Percentiles rank a stretch among this genome's conserved stretches.
These are phyloP conservation scores for Typhlichthys subterraneus DNA, from an alignment of 2,797 vertebrate genomes.

Conservation along the genomic window DNA sequence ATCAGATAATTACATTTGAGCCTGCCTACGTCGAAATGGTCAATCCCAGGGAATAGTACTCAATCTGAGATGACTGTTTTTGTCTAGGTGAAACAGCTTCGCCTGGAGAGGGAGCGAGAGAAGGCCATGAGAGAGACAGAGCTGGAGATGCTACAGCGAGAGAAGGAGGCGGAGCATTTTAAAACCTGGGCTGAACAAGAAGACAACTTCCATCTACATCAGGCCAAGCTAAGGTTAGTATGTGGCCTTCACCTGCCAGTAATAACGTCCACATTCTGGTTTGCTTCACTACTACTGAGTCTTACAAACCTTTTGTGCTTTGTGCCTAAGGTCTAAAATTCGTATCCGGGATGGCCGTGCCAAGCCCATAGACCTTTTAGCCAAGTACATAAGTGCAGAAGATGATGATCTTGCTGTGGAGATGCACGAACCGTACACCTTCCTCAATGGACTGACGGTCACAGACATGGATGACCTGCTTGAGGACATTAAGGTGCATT, in stretches of 20 bases:
- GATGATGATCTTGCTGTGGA: slow-evolving; percentile 96
- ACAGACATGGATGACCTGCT: slow-evolving; percentile 97
- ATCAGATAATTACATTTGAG: too few species aligned
- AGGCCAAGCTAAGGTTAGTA: slow-evolving; percentile 91
- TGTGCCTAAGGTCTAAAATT: slow-evolving; percentile 88
- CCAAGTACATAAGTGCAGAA: slow-evolving; percentile 96
- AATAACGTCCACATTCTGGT: too few species aligned
- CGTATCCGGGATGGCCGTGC: slow-evolving; percentile 94
- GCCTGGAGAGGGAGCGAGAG: slow-evolving; percentile 93
- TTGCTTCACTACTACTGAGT: background rate
- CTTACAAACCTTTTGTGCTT: background rate
- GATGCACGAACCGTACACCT: slow-evolving; percentile 98
- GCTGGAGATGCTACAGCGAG: slow-evolving; percentile 95
- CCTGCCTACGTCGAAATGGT: too few species aligned
- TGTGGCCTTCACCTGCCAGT: background rate
- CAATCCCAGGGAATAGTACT: background rate
- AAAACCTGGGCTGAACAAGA: slow-evolving; percentile 99
- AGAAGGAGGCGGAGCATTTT: slow-evolving; percentile 97
- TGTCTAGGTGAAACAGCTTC: slow-evolving; percentile 92
- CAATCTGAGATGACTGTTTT: background rate
- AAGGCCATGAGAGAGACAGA: slow-evolving; percentile 97
- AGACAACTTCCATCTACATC: slow-evolving; percentile 96
- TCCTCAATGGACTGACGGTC: slow-evolving; percentile 93
- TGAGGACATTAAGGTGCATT: slow-evolving; percentile 93
- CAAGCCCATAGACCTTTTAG: slow-evolving; percentile 95